Evolutionary conservation across 2,888 invertebrate genomes (phyloP), one percentile per base, ranked within the genome.

Genomic region (Teinopalpus imperialis): DNA sequence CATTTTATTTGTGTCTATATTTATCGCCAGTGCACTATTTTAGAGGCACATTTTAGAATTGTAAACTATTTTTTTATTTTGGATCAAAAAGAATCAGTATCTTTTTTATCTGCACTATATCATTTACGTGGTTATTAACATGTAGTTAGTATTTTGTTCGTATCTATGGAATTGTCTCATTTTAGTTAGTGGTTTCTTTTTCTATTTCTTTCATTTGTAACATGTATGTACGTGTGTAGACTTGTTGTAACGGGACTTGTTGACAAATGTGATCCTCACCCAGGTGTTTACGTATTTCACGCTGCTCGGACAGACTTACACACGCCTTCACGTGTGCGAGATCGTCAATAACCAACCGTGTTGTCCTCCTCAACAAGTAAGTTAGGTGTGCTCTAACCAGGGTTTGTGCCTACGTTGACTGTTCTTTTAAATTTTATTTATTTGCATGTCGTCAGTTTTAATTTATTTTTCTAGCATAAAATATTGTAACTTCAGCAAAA

Each of bases 301-400:
- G 87, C 87, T 79, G 85, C 85, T 74, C 66, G 85, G 82, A 82
- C 95, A 96, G 96, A 95, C 94, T 57, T 96, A 96, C 91, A 96
- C 96, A 70, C 94, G 95, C 78, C 92, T 96, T 60, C 96, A 96
- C 89, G 96, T 96, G 80, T 96, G 96, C 90, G 94, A 95, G 74
- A 85, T 92, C 71, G 93, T 94, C 90, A 95, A 94, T 93, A 94
- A 94, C 82, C 92, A 92, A 66, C 93, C 93, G 60, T 95, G 95
- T 92, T 95, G 95, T 91, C 94, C 94, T 56, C 93, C 94, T 10
- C 87, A 85, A 62, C 77, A 87, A 72, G 87, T 88, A 81, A 86
- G 87, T 85, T 48, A 51, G 51, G 44, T 47, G 49, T 44, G 51
- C 43, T 31, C 43, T 42, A 18, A 12, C 13, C 16, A 16, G 2